Conservation (phyloP, 2,113 vertebrate genomes). For the Baryphthengus martii region DNA sequence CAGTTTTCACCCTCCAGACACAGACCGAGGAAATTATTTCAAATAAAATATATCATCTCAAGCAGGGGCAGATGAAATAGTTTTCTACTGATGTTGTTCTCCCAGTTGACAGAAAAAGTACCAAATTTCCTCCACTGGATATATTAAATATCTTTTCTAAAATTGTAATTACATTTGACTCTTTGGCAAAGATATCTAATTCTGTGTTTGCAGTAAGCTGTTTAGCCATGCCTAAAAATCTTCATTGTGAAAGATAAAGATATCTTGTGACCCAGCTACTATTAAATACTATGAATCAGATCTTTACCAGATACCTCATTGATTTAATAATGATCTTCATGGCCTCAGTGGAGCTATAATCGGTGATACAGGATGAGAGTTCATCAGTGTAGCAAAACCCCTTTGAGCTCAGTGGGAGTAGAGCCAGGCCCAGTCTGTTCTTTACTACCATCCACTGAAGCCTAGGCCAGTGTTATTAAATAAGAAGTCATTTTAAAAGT, state of each 20-base stretch:
- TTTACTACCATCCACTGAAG: not conserved
- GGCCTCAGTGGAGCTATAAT: not conserved
- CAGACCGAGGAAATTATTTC: constrained; percentile 72
- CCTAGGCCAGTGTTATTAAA: constrained; percentile 3
- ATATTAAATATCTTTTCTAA: constrained; percentile 52
- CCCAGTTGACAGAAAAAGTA: constrained; percentile 64
- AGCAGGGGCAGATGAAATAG: constrained; percentile 68
- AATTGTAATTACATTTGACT: constrained; percentile 36
- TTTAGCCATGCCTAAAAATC: not conserved
- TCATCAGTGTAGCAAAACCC: not conserved
- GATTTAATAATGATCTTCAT: not conserved
- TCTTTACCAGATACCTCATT: not conserved
- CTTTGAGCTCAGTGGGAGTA: not conserved
- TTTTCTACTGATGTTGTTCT: constrained; percentile 64
- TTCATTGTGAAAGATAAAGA: not conserved
- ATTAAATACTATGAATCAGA: not conserved
- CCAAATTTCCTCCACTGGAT: constrained; percentile 30
- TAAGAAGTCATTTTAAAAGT: not conserved
- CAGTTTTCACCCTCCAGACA: constrained; percentile 75
- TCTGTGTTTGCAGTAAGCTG: not conserved
- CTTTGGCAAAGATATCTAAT: constrained; percentile 1
- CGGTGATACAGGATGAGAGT: not conserved
- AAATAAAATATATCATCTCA: constrained; percentile 77
- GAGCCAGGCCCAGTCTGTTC: not conserved
- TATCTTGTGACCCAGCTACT: not conserved